Base-by-base conservation (phyloP, 2,113 vertebrate species). In the Percopsis transmontana region DNA sequence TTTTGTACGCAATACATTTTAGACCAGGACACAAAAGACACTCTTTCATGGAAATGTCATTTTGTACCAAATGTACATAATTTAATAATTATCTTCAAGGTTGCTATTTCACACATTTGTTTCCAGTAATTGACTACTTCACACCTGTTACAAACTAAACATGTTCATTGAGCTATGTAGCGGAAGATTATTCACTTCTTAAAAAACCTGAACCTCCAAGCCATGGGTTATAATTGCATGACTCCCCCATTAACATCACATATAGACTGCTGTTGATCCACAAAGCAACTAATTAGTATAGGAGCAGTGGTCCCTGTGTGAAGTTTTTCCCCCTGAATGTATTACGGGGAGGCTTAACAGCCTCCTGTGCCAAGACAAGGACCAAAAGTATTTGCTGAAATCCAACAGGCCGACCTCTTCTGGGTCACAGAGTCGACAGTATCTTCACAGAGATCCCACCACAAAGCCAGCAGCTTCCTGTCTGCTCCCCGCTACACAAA, bases 381-480 rank as follows among this genome's bases (percentile, higher is more conserved):
- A 76, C 20, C 11, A 18, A 2, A 18, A 64, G 19, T 68, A 70
- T 80, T 74, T 79, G 62, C 60, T 73, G 54, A 76, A 66, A 41
- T 64, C 67, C 48, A 77, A 82, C 62, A 74, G 64, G 54, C 21
- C 13, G 19, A 40, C 54, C 56, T 78, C 73, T 54, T 59, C 58
- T 66, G 47, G 65, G 66, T 85, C 64, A 79, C 51, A 81, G 51
- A 81, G 76, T 82, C 68, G 80, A 83, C 68, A 62, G 33, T 78
- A 72, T 78, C 77, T 69, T 80, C 68, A 67, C 56, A 66, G 71
- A 66, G 74, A 81, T 78, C 45, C 47, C 64, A 73, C 85, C 77
- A 77, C 80, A 85, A 81, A 81, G 77, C 68, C 64, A 61, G 67
- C 59, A 66, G 74, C 78, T 83, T 86, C 74, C 76, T 86, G 50